Base-by-base conservation (phyloP, 2,797 vertebrate genomes). In the Cichlasoma orientale region DNA sequence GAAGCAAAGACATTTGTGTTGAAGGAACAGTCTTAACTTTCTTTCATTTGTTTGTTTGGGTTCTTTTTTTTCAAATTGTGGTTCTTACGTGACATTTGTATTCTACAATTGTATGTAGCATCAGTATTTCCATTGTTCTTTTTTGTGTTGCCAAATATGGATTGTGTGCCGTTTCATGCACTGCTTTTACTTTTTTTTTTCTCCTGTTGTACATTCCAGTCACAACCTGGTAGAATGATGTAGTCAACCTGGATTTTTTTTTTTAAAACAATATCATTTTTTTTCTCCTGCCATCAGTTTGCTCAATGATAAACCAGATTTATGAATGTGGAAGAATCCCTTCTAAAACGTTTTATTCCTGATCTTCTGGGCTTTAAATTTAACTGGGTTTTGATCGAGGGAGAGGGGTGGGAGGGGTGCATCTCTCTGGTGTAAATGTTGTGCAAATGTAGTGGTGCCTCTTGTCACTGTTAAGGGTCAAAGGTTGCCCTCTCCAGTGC, bases 121-220 rank as follows among this genome's bases (percentile, higher is more conserved):
- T 94, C 93, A 96, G 95, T 95, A 95, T 95, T 96, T 93, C 92
- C 92, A 94, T 93, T 85, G 92, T 93, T 91, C 78, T 89, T 76
- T 74, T 87, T 89, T 88, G 93, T 94, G 93, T 93, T 95, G 94
- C 95, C 95, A 96, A 95, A 96, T 94, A 92, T 93, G 90, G 91
- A 77, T 88, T 41, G 86, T 92, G 91, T 92, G 88, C 77, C 56
- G 80, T 92, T 94, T 93, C 84, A 88, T 90, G 90, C 92, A 89
- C 92, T 92, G 87, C 90, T 93, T 93, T 90, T 83, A 86, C 83
- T 31, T 52, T 44, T 47, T 54, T 72, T 88, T 90, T 83, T 86
- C 86, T 90, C 92, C 89, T 84, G 86, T 92, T 86, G 77, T 94
- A 93, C 92, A 95, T 95, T 95, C 94, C 94, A 88, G 86, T 93